A percentile compares a stretch with the other conserved stretches of the same genome.
Conservation (phyloP, 2,888 invertebrate species). For the Sphinx pinastri region DNA sequence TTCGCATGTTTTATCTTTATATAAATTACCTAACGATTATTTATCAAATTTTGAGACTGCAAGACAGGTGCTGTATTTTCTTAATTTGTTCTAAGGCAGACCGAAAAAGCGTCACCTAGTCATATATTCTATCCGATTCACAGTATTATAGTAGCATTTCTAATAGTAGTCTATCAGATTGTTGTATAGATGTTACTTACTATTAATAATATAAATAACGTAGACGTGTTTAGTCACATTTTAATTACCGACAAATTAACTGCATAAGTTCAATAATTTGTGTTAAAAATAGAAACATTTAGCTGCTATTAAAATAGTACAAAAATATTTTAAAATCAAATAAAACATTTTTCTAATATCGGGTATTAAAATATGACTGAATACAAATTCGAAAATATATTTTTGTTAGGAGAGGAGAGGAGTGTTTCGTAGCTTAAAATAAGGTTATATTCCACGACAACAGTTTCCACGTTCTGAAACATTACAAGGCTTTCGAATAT, state of each 20-base stretch:
- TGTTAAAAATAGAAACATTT: neutral
- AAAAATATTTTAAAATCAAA: neutral
- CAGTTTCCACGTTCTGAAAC: constrained; percentile 40
- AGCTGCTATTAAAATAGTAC: neutral
- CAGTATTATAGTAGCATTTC: constrained; percentile 46
- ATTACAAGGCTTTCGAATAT: constrained; percentile 59
- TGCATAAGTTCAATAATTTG: neutral
- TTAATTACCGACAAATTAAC: neutral
- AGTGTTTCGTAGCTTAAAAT: constrained; percentile 45
- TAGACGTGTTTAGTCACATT: constrained; percentile 14
- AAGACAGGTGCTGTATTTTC: neutral
- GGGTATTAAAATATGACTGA: constrained; percentile 9
- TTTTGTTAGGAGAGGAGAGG: constrained; percentile 72
- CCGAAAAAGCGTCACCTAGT: neutral
- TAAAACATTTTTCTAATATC: too few relatives aligned
- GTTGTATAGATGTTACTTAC: constrained; percentile 25
- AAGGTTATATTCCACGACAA: constrained; percentile 32
- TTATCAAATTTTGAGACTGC: too few relatives aligned
- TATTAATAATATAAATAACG: constrained; percentile 13
- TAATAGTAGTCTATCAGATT: constrained; percentile 25
- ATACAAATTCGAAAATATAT: constrained; percentile 56
- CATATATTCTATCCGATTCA: constrained; percentile 30
- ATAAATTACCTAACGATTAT: too few relatives aligned
- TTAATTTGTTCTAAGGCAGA: neutral
- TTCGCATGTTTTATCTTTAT: too few relatives aligned